phyloP scores from a whole-genome alignment of 2,113 vertebrate species.

The Raphicerus campestris region DNA sequence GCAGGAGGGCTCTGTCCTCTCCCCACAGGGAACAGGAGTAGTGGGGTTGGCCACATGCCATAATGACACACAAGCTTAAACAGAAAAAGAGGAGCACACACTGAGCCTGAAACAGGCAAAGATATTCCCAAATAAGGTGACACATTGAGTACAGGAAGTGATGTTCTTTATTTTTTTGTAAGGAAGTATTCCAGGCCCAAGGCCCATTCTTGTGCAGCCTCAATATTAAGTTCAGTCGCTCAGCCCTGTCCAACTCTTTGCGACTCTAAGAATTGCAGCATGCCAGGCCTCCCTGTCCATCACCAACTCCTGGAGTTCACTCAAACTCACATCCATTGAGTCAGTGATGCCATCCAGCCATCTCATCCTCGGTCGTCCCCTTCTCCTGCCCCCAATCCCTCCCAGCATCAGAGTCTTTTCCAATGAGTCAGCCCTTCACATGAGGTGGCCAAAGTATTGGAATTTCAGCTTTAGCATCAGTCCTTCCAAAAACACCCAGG shows the following conservation, averaged over 20 bases:
- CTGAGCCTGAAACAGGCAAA: not conserved
- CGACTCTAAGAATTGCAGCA: not conserved
- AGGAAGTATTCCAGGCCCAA: not conserved
- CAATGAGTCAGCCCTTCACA: too few relatives aligned
- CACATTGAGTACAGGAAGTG: not conserved
- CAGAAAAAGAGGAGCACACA: not conserved
- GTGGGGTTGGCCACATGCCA: not conserved
- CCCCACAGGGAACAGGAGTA: not conserved
- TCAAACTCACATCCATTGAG: too few relatives aligned
- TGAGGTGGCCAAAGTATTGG: too few relatives aligned
- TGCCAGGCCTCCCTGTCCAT: not conserved
- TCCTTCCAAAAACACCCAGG: too few relatives aligned
- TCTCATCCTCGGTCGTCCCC: too few relatives aligned
- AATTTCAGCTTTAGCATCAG: too few relatives aligned
- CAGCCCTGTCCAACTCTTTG: fast-evolving
- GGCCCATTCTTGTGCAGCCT: not conserved
- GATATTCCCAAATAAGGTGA: not conserved
- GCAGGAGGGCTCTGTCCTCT: not conserved
- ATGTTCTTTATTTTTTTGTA: not conserved
- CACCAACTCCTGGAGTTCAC: too few relatives aligned
- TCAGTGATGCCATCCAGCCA: too few relatives aligned
- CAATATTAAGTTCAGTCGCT: not conserved
- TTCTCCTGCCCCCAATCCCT: too few relatives aligned
- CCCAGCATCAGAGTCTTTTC: too few relatives aligned
- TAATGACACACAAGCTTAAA: not conserved